These are phyloP conservation scores for Callocephalon fimbriatum DNA, from an alignment of 2,113 vertebrate species.

Conservation along the genomic window DNA sequence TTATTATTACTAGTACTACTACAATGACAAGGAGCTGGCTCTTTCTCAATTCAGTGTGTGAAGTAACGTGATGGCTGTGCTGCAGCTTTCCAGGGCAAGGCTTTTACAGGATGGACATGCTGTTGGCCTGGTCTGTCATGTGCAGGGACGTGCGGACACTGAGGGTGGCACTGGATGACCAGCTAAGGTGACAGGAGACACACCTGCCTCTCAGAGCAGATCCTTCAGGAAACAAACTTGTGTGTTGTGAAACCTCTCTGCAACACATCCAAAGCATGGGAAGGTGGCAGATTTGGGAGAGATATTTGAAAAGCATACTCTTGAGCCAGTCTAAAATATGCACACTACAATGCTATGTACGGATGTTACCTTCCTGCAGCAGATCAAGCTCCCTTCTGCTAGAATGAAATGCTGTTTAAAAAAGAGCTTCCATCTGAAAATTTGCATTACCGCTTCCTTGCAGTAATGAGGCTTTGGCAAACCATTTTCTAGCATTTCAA, in stretches of 20 bases:
- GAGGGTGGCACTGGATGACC: background rate
- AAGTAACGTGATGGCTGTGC: fast-evolving
- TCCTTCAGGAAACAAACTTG: background rate
- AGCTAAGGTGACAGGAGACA: background rate
- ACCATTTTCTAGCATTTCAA: background rate
- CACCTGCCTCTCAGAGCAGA: background rate
- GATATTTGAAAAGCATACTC: background rate
- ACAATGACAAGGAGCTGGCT: background rate
- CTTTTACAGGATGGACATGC: background rate
- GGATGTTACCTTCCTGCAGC: background rate
- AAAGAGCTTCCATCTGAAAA: background rate
- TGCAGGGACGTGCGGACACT: background rate
- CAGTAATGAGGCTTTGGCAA: background rate
- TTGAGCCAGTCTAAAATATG: background rate
- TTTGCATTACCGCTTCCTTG: background rate
- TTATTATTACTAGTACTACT: background rate
- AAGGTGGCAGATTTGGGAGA: background rate
- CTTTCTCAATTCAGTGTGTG: background rate
- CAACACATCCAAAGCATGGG: background rate
- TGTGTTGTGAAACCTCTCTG: background rate
- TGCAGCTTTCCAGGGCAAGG: background rate
- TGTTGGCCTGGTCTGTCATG: background rate
- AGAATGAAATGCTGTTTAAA: background rate
- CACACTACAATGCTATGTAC: background rate
- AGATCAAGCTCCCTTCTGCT: background rate